These are phyloP conservation scores for Sipha maydis DNA, from an alignment of 2,888 invertebrate species.

Conservation along the genomic window DNA sequence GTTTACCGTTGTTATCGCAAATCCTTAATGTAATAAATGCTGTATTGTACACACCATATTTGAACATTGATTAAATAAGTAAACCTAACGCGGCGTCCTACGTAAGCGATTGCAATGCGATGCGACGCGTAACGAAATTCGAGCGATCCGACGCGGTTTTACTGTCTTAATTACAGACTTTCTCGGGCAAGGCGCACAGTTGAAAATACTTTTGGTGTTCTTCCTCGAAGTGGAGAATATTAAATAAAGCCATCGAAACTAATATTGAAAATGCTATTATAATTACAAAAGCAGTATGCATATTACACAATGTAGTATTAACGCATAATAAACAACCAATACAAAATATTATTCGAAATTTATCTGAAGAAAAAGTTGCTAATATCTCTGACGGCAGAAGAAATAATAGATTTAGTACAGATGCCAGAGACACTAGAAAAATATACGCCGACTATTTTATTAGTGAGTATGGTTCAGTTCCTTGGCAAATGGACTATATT, in stretches of 20 bases:
- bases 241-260: slow-evolving; percentile 15
- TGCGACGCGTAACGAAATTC: no score
- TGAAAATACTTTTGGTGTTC: slow-evolving; percentile 15
- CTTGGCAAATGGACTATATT: no score
- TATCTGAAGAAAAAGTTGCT: background rate
- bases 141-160: no score
- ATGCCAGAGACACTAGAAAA: no score
- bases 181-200: background rate
- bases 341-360: background rate
- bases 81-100: no score
- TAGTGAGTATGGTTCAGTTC: no score
- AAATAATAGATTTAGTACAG: background rate
- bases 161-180: slow-evolving; percentile 19
- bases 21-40: no score
- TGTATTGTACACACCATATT: no score
- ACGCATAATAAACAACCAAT: background rate
- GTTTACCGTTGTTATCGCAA: no score
- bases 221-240: slow-evolving; percentile 16
- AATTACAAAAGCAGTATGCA: slow-evolving; percentile 23
- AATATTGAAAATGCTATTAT: slow-evolving; percentile 6
- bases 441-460: no score
- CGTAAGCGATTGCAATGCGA: no score
- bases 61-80: no score
- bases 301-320: slow-evolving; percentile 25
- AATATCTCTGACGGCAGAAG: background rate